phyloP scores from a whole-genome alignment of 2,113 vertebrate species.

The Psittacara wagleri region DNA sequence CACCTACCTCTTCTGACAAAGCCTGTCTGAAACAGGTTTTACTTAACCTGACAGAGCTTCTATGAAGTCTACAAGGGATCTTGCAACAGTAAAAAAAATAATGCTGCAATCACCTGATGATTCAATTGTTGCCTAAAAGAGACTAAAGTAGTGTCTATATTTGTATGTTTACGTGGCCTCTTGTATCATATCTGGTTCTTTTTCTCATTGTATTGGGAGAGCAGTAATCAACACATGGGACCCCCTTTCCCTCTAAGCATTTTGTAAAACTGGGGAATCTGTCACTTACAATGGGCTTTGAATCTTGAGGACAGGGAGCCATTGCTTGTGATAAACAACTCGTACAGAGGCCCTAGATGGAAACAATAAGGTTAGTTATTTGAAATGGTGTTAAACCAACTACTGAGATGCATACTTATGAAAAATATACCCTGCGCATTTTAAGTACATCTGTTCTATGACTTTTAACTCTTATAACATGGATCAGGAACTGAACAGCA shows the following conservation, averaged over 20 bases:
- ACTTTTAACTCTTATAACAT: not conserved
- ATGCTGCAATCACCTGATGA: not conserved
- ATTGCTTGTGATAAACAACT: slow-evolving; percentile 48
- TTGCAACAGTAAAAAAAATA: not conserved
- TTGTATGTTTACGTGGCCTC: not conserved
- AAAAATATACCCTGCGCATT: not conserved
- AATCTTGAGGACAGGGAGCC: slow-evolving; percentile 71
- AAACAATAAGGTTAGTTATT: not conserved
- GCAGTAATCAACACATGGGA: not conserved
- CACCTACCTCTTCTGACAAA: not conserved
- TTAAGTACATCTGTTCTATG: not conserved
- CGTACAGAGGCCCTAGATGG: slow-evolving; percentile 74
- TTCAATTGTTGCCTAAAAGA: not conserved
- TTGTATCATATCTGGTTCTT: not conserved
- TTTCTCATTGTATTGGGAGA: not conserved
- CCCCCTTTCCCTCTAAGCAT: not conserved
- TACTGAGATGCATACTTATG: not conserved
- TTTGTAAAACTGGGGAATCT: not conserved
- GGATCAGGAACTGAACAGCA: not conserved
- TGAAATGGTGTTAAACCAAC: not conserved
- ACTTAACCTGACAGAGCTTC: not conserved
- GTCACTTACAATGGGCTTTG: slow-evolving; percentile 70
- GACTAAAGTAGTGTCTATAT: not conserved
- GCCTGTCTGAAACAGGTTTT: not conserved
- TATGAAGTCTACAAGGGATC: not conserved